phyloP scores from a whole-genome alignment of 2,888 invertebrate genomes.

The Leptinotarsa peninsularis region DNA sequence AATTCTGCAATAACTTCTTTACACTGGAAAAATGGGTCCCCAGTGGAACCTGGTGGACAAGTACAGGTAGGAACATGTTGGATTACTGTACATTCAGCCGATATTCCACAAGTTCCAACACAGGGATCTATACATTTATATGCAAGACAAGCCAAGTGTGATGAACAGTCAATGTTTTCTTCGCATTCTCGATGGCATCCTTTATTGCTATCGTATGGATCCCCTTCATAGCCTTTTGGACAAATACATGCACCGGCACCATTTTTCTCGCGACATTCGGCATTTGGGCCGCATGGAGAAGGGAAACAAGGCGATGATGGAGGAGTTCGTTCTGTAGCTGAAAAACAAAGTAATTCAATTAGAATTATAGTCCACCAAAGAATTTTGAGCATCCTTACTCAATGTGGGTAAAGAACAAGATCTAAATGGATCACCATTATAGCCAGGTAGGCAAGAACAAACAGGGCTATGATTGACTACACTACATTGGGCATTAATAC shows the following conservation, averaged over 20 bases:
- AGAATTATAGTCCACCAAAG: background rate
- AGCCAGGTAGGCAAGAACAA: slow-evolving; percentile 86
- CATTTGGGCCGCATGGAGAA: slow-evolving; percentile 87
- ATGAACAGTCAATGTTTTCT: slow-evolving; percentile 80
- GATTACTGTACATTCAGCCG: slow-evolving; percentile 82
- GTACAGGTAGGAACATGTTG: slow-evolving; percentile 84
- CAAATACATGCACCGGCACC: slow-evolving; percentile 89
- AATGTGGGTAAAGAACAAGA: slow-evolving; percentile 67
- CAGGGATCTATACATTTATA: slow-evolving; percentile 90
- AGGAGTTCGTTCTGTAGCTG: slow-evolving; percentile 74
- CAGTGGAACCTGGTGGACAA: slow-evolving; percentile 80
- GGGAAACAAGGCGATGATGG: slow-evolving; percentile 83
- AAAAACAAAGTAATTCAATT: slow-evolving; percentile 49
- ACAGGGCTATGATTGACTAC: slow-evolving; percentile 87
- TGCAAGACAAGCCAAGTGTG: slow-evolving; percentile 80
- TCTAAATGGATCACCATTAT: slow-evolving; percentile 80
- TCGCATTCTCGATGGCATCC: slow-evolving; percentile 85
- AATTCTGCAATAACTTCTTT: slow-evolving; percentile 69
- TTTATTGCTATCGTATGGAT: slow-evolving; percentile 78
- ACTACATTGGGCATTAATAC: slow-evolving; percentile 82
- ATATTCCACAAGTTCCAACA: slow-evolving; percentile 83
- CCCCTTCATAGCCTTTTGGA: slow-evolving; percentile 81
- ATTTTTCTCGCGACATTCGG: slow-evolving; percentile 84
- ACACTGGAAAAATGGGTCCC: slow-evolving; percentile 86
- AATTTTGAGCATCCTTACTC: slow-evolving; percentile 57